Base-by-base conservation (phyloP, 2,113 vertebrate species). In the Limanda limanda region DNA sequence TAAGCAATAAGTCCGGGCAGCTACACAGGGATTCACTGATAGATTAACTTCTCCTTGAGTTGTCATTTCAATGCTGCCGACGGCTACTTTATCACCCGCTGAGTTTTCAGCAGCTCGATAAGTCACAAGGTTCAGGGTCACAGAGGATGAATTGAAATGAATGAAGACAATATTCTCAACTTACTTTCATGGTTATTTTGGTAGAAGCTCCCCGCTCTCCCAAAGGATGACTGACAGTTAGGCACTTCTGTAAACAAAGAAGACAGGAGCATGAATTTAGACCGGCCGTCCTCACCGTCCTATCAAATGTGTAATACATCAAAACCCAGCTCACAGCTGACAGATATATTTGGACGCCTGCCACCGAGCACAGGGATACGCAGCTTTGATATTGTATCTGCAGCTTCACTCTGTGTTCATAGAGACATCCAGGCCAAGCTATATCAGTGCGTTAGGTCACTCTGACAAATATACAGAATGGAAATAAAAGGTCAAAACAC, bases 201-300 rank as follows among this genome's bases (percentile, higher is more conserved):
- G 94, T 96, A 98, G 92, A 96, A 95, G 0, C 93, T 95, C 45
- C 93, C 93, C 51, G 93, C 94, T 91, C 95, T 95, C 85, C 97
- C 93, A 79, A 96, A 98, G 0, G 96, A 94, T 37, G 97, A 97
- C 94, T 97, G 97, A 92, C 97, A 98, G 89, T 97, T 97, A 94
- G 97, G 97, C 96, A 98, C 97, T 97, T 98, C 97, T 99, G 94
- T 37, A 88, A 94, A 86, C 27, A 94, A 76, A 88, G 0, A 47
- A 72, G 73, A 67, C 0, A 61, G 31, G 37, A 0, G 20, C 7
- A 3, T 74, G 82, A 63, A 51, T 73, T 90, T 76, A 88, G 87
- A 78, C 52, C 55, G 48, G 21, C 66, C 60, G 51, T 84, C 71
- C 51, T 56, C 57, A 24, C 66, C 60, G 51, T 84, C 71, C 51